Evolutionary conservation across 1,140 invertebrate genomes (phyloP).

Genomic region (Plectrocnemia conspersa): DNA sequence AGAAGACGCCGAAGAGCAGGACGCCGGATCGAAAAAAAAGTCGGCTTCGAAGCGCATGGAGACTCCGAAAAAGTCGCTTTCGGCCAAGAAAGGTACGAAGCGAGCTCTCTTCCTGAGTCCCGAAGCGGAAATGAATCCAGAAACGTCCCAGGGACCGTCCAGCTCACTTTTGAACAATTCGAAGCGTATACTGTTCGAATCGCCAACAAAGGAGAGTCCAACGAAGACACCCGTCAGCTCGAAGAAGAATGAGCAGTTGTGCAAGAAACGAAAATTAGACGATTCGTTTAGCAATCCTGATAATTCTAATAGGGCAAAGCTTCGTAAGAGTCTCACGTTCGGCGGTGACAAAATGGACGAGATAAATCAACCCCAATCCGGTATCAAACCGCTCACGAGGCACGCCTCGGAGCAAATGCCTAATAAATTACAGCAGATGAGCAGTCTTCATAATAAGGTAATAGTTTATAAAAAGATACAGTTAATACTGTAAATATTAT

Average conservation of each 20-base stretch:
- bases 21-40: slow-evolving; percentile 51
- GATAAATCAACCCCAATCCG: not conserved
- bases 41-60: slow-evolving; percentile 45
- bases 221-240: not conserved
- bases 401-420: slow-evolving; percentile 43
- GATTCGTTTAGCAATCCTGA: slow-evolving; percentile 51
- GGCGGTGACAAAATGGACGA: slow-evolving; percentile 44
- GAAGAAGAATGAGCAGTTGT: not conserved
- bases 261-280: slow-evolving; percentile 17
- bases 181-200: slow-evolving; percentile 57
- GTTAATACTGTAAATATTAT: no score
- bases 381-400: slow-evolving; percentile 36
- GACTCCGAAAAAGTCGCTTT: slow-evolving; percentile 40
- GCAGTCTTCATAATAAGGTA: slow-evolving; percentile 61
- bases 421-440: slow-evolving; percentile 47
- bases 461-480: no score
- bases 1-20: slow-evolving; percentile 43
- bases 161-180: slow-evolving; percentile 48
- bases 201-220: slow-evolving; percentile 40
- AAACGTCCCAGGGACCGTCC: slow-evolving; percentile 39
- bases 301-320: slow-evolving; percentile 49
- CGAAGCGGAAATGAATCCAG: slow-evolving; percentile 39
- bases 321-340: slow-evolving; percentile 58
- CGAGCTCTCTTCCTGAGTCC: slow-evolving; percentile 63
- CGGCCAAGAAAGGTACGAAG: slow-evolving; percentile 52